phyloP scores from a whole-genome alignment of 2,888 invertebrate species.

The Trissolcus japonicus region DNA sequence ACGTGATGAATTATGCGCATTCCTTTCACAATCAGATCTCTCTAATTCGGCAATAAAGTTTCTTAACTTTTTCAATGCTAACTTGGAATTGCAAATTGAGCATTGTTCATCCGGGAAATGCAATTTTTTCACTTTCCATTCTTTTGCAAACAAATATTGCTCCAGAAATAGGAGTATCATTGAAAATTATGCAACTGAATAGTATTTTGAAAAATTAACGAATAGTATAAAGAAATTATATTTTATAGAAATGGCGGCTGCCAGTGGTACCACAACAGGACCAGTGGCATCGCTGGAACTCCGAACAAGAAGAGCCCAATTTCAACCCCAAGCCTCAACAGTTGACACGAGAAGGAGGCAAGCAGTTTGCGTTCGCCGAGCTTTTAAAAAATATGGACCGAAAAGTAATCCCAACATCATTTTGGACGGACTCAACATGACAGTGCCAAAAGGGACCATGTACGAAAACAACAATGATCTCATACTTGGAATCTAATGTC shows the following conservation, averaged over 20 bases:
- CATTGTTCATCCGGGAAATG: constrained; percentile 3
- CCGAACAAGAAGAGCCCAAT: constrained; percentile 78
- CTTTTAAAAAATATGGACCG: constrained; percentile 90
- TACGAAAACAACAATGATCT: constrained; percentile 76
- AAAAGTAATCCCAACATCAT: constrained; percentile 88
- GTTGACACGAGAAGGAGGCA: constrained; percentile 85
- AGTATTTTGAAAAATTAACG: not conserved
- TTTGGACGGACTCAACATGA: constrained; percentile 92
- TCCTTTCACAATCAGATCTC: constrained; percentile 15
- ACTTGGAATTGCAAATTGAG: constrained; percentile 5
- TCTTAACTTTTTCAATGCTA: constrained; percentile 6
- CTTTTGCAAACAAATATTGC: not conserved
- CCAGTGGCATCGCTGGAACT: constrained; percentile 77
- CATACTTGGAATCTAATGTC: too few species aligned
- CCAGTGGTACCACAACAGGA: constrained; percentile 59
- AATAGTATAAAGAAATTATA: not conserved
- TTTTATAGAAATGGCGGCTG: constrained; percentile 65
- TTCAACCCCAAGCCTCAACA: constrained; percentile 83
- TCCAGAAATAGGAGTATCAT: not conserved
- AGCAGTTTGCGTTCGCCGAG: constrained; percentile 89
- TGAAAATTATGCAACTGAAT: not conserved
- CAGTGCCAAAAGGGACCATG: constrained; percentile 93
- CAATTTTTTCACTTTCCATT: constrained; percentile 14
- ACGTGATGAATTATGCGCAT: constrained; percentile 6
- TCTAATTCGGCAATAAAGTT: constrained; percentile 15